phyloP scores from a whole-genome alignment of 2,113 vertebrate species.

The Cyprinodon tularosa region DNA sequence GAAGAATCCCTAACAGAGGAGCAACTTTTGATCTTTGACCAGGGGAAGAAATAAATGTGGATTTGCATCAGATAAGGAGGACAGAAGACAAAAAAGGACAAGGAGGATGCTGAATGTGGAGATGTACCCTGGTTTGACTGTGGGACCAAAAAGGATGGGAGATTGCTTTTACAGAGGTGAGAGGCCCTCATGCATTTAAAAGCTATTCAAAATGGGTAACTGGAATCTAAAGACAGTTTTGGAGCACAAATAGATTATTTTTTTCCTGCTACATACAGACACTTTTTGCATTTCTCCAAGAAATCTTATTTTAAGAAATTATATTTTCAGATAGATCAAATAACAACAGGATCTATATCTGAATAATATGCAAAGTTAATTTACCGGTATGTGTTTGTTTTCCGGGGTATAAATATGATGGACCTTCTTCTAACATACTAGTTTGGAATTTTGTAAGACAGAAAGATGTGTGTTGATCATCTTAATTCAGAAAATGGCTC shows the following conservation, averaged over 20 bases:
- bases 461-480: no score
- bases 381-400: no score
- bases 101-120: constrained; percentile 76
- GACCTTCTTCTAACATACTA: no score
- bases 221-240: neutral
- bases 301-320: no score
- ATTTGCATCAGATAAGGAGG: constrained; percentile 32
- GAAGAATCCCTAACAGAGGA: neutral
- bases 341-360: no score
- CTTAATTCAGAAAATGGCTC: no score
- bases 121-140: constrained; percentile 74
- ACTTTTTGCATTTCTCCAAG: no score
- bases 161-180: constrained; percentile 84
- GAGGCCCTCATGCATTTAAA: neutral
- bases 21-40: neutral
- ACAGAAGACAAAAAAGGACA: constrained; percentile 8
- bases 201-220: neutral
- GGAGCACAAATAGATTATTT: no score
- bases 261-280: no score
- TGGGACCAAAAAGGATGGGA: constrained; percentile 73
- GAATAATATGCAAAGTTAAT: no score
- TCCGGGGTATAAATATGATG: no score
- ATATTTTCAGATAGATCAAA: no score
- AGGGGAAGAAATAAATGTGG: constrained; percentile 23
- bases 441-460: neutral